Percentiles rank a stretch among this genome's conserved stretches.
These are phyloP conservation scores for Tenthredo mesomela DNA, from an alignment of 2,888 invertebrate species.

Conservation along the genomic window DNA sequence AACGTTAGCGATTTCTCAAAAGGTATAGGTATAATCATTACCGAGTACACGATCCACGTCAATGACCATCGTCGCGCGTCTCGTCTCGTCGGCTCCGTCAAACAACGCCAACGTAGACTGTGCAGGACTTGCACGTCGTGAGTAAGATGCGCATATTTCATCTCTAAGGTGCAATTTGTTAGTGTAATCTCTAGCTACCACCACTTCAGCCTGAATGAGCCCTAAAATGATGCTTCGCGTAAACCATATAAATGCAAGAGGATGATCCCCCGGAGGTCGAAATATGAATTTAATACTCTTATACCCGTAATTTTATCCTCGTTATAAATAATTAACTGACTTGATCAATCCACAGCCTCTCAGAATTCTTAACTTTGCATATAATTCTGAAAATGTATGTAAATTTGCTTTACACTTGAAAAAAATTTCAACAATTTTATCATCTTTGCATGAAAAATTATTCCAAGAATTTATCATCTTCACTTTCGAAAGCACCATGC, in stretches of 20 bases:
- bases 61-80: slow-evolving; percentile 23
- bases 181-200: slow-evolving; percentile 38
- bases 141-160: slow-evolving; percentile 36
- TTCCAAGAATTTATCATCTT: background rate
- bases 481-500: slow-evolving; percentile 30
- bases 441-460: background rate
- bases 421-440: background rate
- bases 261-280: slow-evolving; percentile 8
- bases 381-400: background rate
- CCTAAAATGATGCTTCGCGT: background rate
- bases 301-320: slow-evolving; percentile 34
- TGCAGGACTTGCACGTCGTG: background rate
- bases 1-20: slow-evolving; percentile 34
- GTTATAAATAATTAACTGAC: slow-evolving; percentile 24
- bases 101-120: slow-evolving; percentile 26
- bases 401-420: background rate
- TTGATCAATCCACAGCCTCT: background rate
- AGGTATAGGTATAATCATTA: background rate
- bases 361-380: slow-evolving; percentile 8
- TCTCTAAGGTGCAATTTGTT: slow-evolving; percentile 52
- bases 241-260: background rate
- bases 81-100: slow-evolving; percentile 23
- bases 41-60: slow-evolving; percentile 16
- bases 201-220: slow-evolving; percentile 2
- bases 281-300: slow-evolving; percentile 47